These are phyloP conservation scores for Lamellibrachia satsuma DNA, from an alignment of 2,888 invertebrate genomes.

Conservation along the genomic window DNA sequence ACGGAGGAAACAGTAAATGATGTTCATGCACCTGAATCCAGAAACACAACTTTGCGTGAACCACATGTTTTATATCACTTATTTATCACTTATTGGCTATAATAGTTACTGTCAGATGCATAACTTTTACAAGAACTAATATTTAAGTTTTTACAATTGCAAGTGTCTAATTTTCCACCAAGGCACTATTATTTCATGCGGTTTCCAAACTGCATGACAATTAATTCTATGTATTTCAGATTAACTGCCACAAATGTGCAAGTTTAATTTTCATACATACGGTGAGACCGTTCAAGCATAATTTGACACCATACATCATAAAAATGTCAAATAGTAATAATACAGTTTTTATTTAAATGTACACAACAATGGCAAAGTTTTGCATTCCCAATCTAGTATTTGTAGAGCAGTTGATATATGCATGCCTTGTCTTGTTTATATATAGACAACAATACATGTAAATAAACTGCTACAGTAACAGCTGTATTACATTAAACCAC, in stretches of 20 bases:
- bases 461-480: no score
- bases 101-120: background rate
- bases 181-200: background rate
- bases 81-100: background rate
- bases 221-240: background rate
- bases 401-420: no score
- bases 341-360: no score
- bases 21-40: background rate
- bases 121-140: background rate
- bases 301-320: no score
- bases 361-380: no score
- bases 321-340: no score
- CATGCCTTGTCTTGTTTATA: no score
- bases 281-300: no score
- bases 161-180: background rate
- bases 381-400: no score
- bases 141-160: background rate
- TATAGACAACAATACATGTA: no score
- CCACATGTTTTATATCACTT: background rate
- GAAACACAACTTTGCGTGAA: background rate
- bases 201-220: background rate
- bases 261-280: no score
- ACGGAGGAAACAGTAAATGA: background rate
- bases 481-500: no score
- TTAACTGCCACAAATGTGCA: background rate